Evolutionary conservation across 2,797 vertebrate species (phyloP), one percentile per base, ranked within the genome.

Genomic region (Liparis tanakae): DNA sequence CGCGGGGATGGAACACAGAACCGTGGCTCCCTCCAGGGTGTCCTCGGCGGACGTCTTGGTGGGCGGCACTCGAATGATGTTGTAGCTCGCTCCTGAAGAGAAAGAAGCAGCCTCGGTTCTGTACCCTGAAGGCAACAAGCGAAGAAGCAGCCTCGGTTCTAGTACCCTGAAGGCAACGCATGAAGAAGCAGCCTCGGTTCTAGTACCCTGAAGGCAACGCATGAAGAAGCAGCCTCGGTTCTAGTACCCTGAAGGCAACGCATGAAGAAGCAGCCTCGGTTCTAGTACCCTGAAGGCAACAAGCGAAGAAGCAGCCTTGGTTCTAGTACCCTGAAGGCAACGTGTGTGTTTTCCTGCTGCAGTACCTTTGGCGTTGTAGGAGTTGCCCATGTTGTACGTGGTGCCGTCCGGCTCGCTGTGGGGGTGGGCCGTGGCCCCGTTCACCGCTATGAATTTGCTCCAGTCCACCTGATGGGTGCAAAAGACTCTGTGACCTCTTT

Each of bases 341-440:
- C n/a, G n/a, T n/a, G n/a, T n/a, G n/a, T 22, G 44, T 25, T 70
- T 56, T 65, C 4, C 3, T 57, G 3, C 6, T 10, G 50, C 12
- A 5, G 10, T 25, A 98, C 97, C 97, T 48, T 94, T 93, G 0
- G 34, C 30, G 5, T 93, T 92, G 17, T 95, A 98, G 9, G 96
- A 98, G 64, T 97, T 98, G 15, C 97, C 97, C 97, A 98, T 97
- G 88, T 98, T 99, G 93, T 97, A 99, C 0, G 93, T 78, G 7
- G 96, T 97, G 51, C 97, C 97, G 68, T 98, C 96, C 2, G 93
- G 68, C 15, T 96, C 97, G 0, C 94, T 96, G 82, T 99, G 97
- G 34, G 97, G 97, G 64, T 98, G 96, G 30, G 97, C 97, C 1
- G 96, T 99, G 22, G 96, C 96, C 62, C 96, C 96, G 5, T 97